Evolutionary conservation across 2,113 vertebrate species (phyloP), one percentile per base, ranked within the genome.

Genomic region (Synchiropus splendidus): DNA sequence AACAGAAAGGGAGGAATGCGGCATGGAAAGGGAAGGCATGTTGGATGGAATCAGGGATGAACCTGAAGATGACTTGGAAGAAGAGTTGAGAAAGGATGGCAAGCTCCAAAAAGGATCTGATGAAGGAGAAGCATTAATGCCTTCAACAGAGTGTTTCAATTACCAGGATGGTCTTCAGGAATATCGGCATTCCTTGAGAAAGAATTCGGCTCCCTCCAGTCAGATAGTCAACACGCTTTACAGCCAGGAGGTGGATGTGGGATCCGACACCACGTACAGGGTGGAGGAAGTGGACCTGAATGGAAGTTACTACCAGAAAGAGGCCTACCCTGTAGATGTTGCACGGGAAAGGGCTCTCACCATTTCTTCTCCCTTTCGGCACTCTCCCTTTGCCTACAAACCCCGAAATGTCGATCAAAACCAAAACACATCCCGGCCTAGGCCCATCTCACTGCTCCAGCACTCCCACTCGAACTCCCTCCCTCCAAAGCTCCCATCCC

Each of bases 331-430:
- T 1, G 37, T 60, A 18, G 81, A 85, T 1, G 52, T 76, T 1
- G 31, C 65, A 16, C 79, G 85, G 1, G 85, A 87, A 33, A 70
- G 85, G 18, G 13, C 85, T 3, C 79, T 86, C 18, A 87, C 85
- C 54, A 87, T 87, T 49, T 86, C 84, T 12, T 87, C 85, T 9
- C 85, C 85, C 3, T 85, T 85, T 45, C 79, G 85, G 13, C 84
- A 81, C 49, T 64, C 77, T 8, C 82, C 82, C 2, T 84, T 85
- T 47, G 79, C 79, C n/a, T 69, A 67, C 51, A 87, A 87, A 56
- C 40, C 75, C 58, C 85, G 85, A 59, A 61, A 61, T 11, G 43
- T 75, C 53, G 83, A 87, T 64, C 81, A 84, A 58, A 85, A 86
- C 83, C 78, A 67, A 77, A 87, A 86, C 14, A 14, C 72, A 12